A percentile compares a stretch with the other conserved stretches of the same genome.
Conservation (phyloP, 1,140 invertebrate genomes). For the Sitobion miscanthi region DNA sequence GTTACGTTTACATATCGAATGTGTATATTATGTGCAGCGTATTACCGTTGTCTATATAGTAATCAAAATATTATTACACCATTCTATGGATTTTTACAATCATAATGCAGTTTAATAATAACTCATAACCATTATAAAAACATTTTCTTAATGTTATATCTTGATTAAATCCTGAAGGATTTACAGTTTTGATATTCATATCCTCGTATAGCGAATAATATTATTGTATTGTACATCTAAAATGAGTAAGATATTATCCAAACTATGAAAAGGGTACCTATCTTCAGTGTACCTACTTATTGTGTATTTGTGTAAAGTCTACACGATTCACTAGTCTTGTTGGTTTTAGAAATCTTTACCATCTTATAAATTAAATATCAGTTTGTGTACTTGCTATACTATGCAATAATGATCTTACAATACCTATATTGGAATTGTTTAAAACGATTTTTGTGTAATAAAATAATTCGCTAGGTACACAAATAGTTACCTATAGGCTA, state of each 20-base stretch:
- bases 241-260: background rate
- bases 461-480: background rate
- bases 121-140: background rate
- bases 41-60: background rate
- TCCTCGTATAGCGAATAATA: background rate
- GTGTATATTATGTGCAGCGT: background rate
- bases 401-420: background rate
- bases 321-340: background rate
- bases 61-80: background rate
- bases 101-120: background rate
- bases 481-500: background rate
- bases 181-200: background rate
- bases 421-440: background rate
- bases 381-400: background rate
- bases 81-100: background rate
- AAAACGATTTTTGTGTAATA: background rate
- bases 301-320: background rate
- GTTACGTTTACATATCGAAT: background rate
- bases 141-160: background rate
- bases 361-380: too few relatives aligned
- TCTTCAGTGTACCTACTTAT: background rate
- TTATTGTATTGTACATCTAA: background rate
- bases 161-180: background rate
- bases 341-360: background rate
- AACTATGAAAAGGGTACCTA: background rate